These are phyloP conservation scores for Naja naja DNA, from an alignment of 2,113 vertebrate genomes.

Conservation along the genomic window DNA sequence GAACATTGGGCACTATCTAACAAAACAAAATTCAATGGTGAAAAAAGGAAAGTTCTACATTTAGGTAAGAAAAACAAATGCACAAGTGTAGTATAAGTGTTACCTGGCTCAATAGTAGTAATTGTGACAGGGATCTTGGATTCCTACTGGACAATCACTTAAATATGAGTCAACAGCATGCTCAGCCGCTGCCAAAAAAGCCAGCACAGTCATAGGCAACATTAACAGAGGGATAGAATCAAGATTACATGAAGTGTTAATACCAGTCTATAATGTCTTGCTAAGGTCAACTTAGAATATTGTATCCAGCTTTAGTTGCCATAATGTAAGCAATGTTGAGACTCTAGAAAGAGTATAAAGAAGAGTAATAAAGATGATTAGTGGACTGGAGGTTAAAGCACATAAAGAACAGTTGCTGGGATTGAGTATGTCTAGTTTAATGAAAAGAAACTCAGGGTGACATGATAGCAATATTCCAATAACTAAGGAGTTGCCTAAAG, in stretches of 20 bases:
- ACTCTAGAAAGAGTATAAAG: background rate
- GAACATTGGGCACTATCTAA: background rate
- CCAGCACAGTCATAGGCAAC: background rate
- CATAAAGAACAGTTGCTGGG: background rate
- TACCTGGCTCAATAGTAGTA: background rate
- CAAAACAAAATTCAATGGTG: background rate
- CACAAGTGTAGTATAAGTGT: background rate
- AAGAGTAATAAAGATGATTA: background rate
- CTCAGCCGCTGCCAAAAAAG: background rate
- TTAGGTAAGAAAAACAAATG: background rate
- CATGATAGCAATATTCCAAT: background rate
- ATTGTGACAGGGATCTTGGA: background rate
- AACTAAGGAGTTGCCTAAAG: background rate
- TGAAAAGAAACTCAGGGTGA: background rate
- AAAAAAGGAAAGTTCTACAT: background rate
- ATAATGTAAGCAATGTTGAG: background rate
- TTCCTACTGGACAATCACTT: background rate
- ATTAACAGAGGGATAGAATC: background rate
- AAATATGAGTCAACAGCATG: background rate
- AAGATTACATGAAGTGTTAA: background rate
- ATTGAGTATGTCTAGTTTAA: background rate
- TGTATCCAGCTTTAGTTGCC: background rate
- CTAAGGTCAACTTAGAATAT: background rate
- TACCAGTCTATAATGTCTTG: background rate
- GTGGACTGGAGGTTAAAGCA: background rate